Percentiles rank a stretch among this genome's conserved stretches.
Conservation (phyloP, 2,113 vertebrate genomes). For the Oenanthe oenanthe region DNA sequence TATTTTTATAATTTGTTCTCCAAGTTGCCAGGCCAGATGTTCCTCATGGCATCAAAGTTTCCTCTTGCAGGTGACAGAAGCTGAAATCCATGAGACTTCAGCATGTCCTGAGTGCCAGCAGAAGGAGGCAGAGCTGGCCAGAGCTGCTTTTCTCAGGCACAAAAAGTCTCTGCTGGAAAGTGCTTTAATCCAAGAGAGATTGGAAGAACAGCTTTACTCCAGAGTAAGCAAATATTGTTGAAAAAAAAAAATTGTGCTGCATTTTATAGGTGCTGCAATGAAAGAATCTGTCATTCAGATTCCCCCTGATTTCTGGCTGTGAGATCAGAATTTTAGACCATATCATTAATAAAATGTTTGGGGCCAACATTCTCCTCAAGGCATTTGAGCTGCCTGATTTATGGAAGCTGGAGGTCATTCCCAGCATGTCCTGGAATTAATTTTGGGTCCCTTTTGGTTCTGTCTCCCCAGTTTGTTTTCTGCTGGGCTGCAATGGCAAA, state of each 20-base stretch:
- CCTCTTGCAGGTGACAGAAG: conserved; percentile 56
- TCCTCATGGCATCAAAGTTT: background rate
- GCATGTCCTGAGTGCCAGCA: conserved; percentile 65
- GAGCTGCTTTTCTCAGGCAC: conserved; percentile 71
- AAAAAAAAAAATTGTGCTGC: background rate
- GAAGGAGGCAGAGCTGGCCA: conserved; percentile 70
- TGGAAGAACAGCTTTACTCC: conserved; percentile 64
- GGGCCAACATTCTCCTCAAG: background rate
- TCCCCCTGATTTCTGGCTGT: background rate
- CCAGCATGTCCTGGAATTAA: background rate
- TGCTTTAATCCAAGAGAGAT: conserved; percentile 64
- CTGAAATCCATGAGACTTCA: conserved; percentile 53
- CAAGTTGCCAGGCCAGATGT: background rate
- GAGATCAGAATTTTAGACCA: background rate
- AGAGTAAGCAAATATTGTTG: conserved; percentile 43
- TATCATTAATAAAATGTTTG: background rate
- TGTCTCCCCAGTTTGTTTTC: background rate
- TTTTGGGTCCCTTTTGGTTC: background rate
- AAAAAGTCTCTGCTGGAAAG: conserved; percentile 71
- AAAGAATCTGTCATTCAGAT: background rate
- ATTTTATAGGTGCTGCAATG: background rate
- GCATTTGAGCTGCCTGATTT: background rate
- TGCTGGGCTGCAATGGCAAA: background rate
- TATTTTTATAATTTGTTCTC: background rate
- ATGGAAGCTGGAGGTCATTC: background rate